Evolutionary conservation across 2,797 vertebrate species (phyloP).

Genomic region (Glossophaga mutica): DNA sequence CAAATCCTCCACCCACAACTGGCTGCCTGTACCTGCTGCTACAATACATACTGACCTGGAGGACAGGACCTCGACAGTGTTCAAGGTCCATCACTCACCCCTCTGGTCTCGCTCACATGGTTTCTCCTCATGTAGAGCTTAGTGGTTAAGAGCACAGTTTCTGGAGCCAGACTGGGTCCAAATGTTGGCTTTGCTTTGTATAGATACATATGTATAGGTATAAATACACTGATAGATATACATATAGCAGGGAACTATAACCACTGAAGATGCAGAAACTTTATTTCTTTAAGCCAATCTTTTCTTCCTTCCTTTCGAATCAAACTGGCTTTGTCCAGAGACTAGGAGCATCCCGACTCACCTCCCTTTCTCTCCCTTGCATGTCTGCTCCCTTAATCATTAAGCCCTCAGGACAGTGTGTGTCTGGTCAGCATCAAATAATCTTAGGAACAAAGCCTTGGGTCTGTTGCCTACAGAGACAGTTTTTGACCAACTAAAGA

Average conservation of each 20-base stretch:
- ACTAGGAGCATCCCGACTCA: not conserved
- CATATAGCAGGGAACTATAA: not conserved
- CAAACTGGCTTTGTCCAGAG: not conserved
- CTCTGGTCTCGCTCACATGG: not conserved
- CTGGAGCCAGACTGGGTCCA: not conserved
- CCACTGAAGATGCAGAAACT: not conserved
- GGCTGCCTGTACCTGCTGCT: not conserved
- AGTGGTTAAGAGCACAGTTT: not conserved
- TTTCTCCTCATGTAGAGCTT: not conserved
- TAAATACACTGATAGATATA: not conserved
- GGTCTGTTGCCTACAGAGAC: not conserved
- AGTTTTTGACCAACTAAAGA: not conserved
- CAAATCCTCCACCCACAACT: not conserved
- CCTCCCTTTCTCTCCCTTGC: not conserved
- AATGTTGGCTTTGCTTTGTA: not conserved
- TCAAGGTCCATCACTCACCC: not conserved
- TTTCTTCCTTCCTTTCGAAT: not conserved
- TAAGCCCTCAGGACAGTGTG: not conserved
- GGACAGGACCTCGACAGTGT: not conserved
- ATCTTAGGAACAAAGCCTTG: not conserved
- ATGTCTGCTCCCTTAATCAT: not conserved
- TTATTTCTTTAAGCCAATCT: not conserved
- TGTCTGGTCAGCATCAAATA: not conserved
- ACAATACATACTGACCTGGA: not conserved
- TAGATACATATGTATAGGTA: not conserved